phyloP scores from a whole-genome alignment of 1,140 invertebrate genomes.

The Pogonomyrmex californicus region DNA sequence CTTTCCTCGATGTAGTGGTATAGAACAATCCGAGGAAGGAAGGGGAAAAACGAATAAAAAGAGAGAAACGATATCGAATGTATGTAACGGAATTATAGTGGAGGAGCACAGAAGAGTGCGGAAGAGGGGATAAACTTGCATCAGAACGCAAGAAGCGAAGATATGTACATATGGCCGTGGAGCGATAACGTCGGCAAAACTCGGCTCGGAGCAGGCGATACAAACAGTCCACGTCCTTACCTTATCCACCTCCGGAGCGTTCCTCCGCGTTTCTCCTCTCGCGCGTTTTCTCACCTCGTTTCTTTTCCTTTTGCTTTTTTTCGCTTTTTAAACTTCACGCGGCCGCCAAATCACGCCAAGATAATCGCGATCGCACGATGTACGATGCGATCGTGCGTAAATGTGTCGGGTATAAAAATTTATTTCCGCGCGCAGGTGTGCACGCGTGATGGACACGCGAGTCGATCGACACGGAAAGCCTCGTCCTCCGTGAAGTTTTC shows the following conservation, averaged over 20 bases:
- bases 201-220: background rate
- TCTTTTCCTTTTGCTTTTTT: background rate
- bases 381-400: background rate
- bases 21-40: background rate
- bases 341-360: too few species aligned
- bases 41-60: background rate
- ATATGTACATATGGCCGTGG: background rate
- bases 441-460: background rate
- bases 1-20: background rate
- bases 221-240: conserved; percentile 1
- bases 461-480: conserved; percentile 25
- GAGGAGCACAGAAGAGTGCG: background rate
- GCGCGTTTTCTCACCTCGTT: background rate
- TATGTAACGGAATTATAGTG: background rate
- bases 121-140: conserved; percentile 39
- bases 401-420: too few species aligned
- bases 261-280: background rate
- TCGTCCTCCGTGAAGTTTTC: conserved; percentile 25
- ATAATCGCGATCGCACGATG: background rate
- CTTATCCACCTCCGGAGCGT: background rate
- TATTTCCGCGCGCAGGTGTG: background rate
- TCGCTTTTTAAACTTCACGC: background rate
- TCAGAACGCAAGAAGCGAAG: conserved; percentile 24
- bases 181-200: conserved; percentile 48
- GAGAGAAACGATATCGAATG: conserved; percentile 3